These are phyloP conservation scores for Silurus meridionalis DNA, from an alignment of 2,113 vertebrate genomes.

Conservation along the genomic window DNA sequence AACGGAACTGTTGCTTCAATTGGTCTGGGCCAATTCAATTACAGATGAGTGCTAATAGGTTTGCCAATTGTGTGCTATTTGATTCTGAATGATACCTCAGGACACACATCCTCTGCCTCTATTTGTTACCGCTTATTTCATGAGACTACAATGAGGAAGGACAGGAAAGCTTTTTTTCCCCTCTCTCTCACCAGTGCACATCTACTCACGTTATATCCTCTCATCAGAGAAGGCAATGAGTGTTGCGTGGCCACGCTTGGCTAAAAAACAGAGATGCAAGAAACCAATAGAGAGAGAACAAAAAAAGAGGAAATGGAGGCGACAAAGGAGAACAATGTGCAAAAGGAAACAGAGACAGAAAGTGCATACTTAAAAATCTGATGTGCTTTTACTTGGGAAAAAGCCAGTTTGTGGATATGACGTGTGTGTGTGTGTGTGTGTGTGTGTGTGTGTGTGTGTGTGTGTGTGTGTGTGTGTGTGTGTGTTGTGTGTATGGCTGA, in stretches of 20 bases:
- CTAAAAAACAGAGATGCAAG: background rate
- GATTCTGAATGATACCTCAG: conserved; percentile 53
- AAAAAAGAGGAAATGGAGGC: background rate
- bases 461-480: background rate
- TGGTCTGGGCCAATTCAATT: conserved; percentile 64
- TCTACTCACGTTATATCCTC: conserved; percentile 57
- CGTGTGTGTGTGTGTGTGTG: conserved; percentile 23
- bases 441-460: conserved; percentile 18
- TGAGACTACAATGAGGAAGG: background rate
- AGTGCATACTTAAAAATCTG: background rate
- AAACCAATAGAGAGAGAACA: background rate
- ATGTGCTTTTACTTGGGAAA: background rate
- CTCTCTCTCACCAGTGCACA: conserved; percentile 41
- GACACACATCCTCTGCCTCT: conserved; percentile 53
- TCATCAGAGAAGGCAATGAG: conserved; percentile 33
- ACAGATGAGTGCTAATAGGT: conserved; percentile 59
- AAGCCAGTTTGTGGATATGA: background rate
- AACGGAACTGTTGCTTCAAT: conserved; percentile 56
- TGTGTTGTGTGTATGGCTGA: background rate
- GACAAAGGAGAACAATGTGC: background rate
- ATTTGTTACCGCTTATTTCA: conserved; percentile 45
- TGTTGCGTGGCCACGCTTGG: conserved; percentile 27
- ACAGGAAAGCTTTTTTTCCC: conserved; percentile 43
- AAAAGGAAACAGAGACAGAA: background rate
- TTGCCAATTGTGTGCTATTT: conserved; percentile 55